Conservation (phyloP, 2,797 vertebrate genomes). For the Fringilla coelebs region DNA sequence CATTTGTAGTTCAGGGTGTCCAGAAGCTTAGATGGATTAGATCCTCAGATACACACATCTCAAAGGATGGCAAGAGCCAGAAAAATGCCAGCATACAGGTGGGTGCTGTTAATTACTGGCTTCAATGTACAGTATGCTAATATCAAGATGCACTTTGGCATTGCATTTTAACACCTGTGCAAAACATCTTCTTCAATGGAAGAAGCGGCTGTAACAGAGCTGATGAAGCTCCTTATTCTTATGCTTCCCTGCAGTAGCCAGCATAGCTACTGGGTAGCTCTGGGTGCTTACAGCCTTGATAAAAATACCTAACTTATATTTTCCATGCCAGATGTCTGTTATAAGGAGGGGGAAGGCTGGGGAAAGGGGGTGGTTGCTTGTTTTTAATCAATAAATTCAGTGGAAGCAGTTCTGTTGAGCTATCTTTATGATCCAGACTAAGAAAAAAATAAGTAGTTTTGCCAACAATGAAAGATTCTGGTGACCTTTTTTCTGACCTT, state of each 20-base stretch:
- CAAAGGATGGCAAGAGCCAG: slow-evolving; percentile 42
- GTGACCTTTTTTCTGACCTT: slow-evolving; percentile 41
- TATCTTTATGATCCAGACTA: not conserved
- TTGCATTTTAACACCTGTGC: not conserved
- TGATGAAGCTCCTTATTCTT: not conserved
- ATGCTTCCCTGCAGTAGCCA: not conserved
- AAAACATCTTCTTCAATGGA: not conserved
- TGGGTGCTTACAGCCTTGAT: not conserved
- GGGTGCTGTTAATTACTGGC: slow-evolving; percentile 35
- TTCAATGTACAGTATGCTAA: not conserved
- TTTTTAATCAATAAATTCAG: slow-evolving; percentile 22
- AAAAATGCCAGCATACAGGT: slow-evolving; percentile 30
- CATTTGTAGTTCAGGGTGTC: slow-evolving; percentile 44
- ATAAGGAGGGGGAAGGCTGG: not conserved
- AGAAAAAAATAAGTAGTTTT: not conserved
- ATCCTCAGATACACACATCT: not conserved
- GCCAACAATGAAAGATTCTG: slow-evolving; percentile 17
- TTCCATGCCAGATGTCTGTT: not conserved
- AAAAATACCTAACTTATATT: slow-evolving; percentile 7
- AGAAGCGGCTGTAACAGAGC: not conserved
- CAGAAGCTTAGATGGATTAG: slow-evolving; percentile 30
- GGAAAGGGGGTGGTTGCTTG: not conserved
- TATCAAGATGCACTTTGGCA: not conserved
- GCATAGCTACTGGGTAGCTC: not conserved
- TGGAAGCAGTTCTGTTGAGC: not conserved